Evolutionary conservation across 2,113 vertebrate genomes (phyloP).

Genomic region (Solenodon paradoxus): DNA sequence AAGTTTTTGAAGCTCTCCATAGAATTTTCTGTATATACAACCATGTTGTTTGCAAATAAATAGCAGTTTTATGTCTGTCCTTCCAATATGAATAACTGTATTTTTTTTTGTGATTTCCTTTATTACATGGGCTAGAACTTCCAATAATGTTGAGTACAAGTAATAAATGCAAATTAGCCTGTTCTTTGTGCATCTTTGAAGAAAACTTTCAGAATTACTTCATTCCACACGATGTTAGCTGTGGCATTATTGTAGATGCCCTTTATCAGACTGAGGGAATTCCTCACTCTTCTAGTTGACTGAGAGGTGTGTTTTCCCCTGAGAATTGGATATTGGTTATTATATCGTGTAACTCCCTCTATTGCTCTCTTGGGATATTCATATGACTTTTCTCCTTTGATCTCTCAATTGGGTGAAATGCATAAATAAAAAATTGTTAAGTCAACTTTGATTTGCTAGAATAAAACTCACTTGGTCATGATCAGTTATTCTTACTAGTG

Average conservation of each 20-base stretch:
- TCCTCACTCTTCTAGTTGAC: not conserved
- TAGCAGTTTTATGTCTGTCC: no score
- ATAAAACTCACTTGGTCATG: not conserved
- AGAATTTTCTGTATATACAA: no score
- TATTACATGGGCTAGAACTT: no score
- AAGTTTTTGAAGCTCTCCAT: no score
- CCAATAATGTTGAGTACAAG: no score
- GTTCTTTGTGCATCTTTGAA: not conserved
- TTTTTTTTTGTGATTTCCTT: no score
- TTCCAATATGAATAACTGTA: no score
- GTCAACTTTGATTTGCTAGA: not conserved
- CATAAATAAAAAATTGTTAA: not conserved
- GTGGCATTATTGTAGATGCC: not conserved
- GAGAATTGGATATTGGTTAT: not conserved
- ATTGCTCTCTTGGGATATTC: not conserved
- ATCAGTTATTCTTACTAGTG: not conserved
- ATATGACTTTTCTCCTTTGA: not conserved
- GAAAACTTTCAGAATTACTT: not conserved
- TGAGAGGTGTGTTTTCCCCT: not conserved
- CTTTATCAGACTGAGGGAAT: not conserved
- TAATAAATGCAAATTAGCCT: no score
- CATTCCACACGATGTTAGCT: no score
- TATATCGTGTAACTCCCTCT: not conserved
- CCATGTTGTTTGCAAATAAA: no score
- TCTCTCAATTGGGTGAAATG: not conserved